These are phyloP conservation scores for Antechinus stuartii DNA, from an alignment of 2,113 vertebrate species.

Conservation along the genomic window DNA sequence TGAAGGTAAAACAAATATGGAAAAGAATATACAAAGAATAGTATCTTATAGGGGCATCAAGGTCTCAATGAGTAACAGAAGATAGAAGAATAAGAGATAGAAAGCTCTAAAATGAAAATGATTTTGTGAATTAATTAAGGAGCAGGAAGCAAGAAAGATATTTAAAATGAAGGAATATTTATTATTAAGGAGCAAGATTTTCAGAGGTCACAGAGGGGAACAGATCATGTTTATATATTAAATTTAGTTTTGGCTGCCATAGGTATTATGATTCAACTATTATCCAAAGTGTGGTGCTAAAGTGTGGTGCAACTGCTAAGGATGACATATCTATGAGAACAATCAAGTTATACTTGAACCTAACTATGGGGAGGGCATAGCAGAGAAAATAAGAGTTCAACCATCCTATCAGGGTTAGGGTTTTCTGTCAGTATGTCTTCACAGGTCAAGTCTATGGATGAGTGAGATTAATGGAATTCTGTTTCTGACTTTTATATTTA, in stretches of 20 bases:
- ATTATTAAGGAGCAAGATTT: background rate
- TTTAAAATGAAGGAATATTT: background rate
- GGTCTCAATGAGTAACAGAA: background rate
- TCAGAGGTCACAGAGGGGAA: background rate
- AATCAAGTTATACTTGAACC: background rate
- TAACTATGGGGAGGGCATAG: background rate
- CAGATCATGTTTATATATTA: background rate
- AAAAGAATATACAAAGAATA: background rate
- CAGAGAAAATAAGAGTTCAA: background rate
- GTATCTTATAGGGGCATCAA: background rate
- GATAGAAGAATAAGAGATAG: background rate
- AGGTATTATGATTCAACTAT: background rate
- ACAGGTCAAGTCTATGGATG: background rate
- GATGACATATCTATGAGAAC: background rate
- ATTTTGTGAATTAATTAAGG: background rate
- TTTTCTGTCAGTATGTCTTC: background rate
- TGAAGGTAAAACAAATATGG: background rate
- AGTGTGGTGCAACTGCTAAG: background rate
- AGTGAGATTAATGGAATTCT: background rate
- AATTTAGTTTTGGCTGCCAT: background rate
- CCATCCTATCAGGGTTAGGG: background rate
- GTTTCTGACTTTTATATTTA: background rate
- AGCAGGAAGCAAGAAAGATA: background rate
- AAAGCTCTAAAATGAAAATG: background rate
- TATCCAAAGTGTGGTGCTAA: background rate